Conservation (phyloP, 2,113 vertebrate genomes). For the Astur gentilis region DNA sequence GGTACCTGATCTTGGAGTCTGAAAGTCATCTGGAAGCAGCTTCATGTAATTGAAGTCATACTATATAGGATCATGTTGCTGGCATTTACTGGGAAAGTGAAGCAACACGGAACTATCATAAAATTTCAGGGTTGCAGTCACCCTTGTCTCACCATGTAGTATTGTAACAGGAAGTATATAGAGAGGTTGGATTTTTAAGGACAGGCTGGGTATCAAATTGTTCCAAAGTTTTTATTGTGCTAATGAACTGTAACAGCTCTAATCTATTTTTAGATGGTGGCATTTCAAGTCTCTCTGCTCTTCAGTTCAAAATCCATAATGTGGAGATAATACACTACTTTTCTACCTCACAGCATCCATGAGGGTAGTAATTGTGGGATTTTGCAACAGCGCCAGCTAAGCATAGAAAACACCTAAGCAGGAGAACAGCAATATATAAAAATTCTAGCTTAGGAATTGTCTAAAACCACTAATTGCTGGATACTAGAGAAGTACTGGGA, state of each 20-base stretch:
- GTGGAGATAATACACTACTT: slow-evolving; percentile 14
- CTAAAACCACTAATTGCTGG: not conserved
- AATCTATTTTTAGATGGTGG: slow-evolving; percentile 57
- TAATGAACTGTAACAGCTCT: slow-evolving; percentile 52
- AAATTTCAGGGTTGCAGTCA: slow-evolving; percentile 20
- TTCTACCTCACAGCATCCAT: not conserved
- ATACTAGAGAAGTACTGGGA: not conserved
- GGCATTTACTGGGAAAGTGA: slow-evolving; percentile 15
- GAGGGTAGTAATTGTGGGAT: not conserved
- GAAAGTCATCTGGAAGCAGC: not conserved
- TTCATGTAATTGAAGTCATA: not conserved
- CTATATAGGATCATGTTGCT: not conserved
- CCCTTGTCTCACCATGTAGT: not conserved
- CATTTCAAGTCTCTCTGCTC: slow-evolving; percentile 43
- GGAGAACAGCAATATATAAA: not conserved
- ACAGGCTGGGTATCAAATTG: slow-evolving; percentile 31
- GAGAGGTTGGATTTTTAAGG: slow-evolving; percentile 49
- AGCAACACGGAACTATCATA: not conserved
- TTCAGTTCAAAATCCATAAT: slow-evolving; percentile 40
- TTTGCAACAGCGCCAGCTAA: not conserved
- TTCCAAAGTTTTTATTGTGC: slow-evolving; percentile 62
- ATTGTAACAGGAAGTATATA: not conserved
- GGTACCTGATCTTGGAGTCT: not conserved
- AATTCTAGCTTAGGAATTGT: not conserved
- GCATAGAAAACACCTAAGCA: not conserved